Evolutionary conservation across 2,888 invertebrate species (phyloP), one percentile per base, ranked within the genome.

Genomic region (Pandemis cinnamomeana): DNA sequence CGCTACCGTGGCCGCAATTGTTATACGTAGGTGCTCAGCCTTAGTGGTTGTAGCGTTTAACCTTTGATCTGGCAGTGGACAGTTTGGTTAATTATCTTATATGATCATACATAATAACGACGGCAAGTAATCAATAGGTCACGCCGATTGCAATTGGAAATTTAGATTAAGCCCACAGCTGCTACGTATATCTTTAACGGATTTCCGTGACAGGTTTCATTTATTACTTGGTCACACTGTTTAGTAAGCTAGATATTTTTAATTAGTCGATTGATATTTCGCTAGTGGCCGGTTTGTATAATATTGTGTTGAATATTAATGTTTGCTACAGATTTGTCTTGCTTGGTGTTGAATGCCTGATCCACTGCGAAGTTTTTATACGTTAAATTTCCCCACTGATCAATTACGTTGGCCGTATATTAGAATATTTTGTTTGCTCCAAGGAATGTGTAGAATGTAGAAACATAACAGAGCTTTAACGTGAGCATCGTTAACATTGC

Each of bases 1-100:
- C 67, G 64, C 67, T 71, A 42, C 27, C 55, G 76, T 71, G 70
- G 44, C 55, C 70, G 67, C 64, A 55, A 63, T 71, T 69, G 46
- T 62, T 44, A 48, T 27, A 27, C 27, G 11, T 6, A 27, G 46
- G 64, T 36, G 64, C 27, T 64, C 13, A 48, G 6, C 46, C 46
- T 48, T 48, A n/a, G 48, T 8, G 27, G 27, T 64, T 64, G 46
- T 46, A 13, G 27, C 27, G 27, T 15, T 7, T 55, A 51, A 51
- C n/a, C 51, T 51, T 51, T 11, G 51, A 2, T 55, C 11, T 11
- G 53, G 8, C 53, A 15, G 5, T 15, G 6, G 53, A 55, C 20
- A 55, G n/a, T 55, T 55, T 55, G 15, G 53, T 55, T 55, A 55
- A 55, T 15, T 55, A 48, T 44, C 7, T 44, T 6, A 44, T 8